Percentiles rank a stretch among this genome's conserved stretches.
Evolutionary conservation across 2,888 invertebrate species (phyloP).

Genomic region (Pyralis farinalis): DNA sequence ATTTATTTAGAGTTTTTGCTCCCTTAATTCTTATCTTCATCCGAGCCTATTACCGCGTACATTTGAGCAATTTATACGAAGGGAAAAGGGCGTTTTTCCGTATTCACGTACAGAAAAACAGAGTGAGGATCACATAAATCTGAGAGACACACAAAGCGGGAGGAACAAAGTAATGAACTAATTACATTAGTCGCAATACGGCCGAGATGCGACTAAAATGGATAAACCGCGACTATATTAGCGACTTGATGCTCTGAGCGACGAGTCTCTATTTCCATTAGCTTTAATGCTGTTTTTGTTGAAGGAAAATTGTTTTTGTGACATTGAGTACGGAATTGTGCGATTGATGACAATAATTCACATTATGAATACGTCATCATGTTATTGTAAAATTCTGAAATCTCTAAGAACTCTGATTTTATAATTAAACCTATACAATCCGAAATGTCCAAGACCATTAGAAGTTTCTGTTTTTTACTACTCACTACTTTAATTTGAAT

Average conservation of each 20-base stretch:
- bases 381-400: no score
- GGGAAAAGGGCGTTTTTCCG: conserved; percentile 44
- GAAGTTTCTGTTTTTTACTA: no score
- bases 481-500: no score
- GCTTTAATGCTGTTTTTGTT: background rate
- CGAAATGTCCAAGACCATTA: no score
- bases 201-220: conserved; percentile 52
- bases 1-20: background rate
- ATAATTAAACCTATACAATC: no score
- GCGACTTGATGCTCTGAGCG: conserved; percentile 40
- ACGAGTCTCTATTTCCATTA: conserved; percentile 16
- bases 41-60: conserved; percentile 33
- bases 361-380: background rate
- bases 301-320: background rate
- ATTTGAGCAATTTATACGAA: conserved; percentile 39
- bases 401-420: no score
- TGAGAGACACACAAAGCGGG: conserved; percentile 53
- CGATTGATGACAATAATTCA: background rate
- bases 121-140: conserved; percentile 57
- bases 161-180: conserved; percentile 70
- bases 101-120: conserved; percentile 53
- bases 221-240: conserved; percentile 52
- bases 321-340: background rate
- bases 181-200: conserved; percentile 68
- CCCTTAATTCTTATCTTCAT: background rate